A percentile compares a stretch with the other conserved stretches of the same genome.
Conservation (phyloP, 92 coral and sea anemone species). For the Virgularia gustaviana region DNA sequence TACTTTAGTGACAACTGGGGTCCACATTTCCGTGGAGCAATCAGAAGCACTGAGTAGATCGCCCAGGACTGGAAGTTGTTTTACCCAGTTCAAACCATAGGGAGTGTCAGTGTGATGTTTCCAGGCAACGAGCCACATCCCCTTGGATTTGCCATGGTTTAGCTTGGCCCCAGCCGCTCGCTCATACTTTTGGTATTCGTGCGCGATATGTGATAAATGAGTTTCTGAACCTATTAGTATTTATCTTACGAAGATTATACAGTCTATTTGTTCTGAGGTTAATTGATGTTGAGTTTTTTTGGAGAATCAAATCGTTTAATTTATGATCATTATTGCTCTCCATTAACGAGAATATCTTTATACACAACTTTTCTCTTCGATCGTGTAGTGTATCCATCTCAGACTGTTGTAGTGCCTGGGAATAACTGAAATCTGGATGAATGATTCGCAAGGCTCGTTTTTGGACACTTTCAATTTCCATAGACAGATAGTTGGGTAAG, state of each 20-base stretch:
- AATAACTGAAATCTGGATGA: conserved; percentile 13
- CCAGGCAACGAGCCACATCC: too few species aligned
- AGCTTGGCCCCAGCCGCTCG: too few species aligned
- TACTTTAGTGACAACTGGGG: too few species aligned
- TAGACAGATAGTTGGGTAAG: conserved; percentile 38
- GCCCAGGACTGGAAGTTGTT: too few species aligned
- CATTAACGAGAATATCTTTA: not conserved
- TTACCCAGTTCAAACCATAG: too few species aligned
- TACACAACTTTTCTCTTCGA: conserved; percentile 10
- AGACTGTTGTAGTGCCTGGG: not conserved
- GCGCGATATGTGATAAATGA: too few species aligned
- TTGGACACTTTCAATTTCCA: conserved; percentile 45
- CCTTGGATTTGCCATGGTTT: too few species aligned
- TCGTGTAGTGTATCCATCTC: not conserved
- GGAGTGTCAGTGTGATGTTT: too few species aligned
- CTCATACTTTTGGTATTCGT: too few species aligned
- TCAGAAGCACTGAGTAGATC: too few species aligned
- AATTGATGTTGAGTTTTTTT: not conserved
- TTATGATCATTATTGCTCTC: conserved; percentile 4
- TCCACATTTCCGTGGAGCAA: too few species aligned
- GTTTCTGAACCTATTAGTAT: not conserved
- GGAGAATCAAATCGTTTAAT: not conserved
- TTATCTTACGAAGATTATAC: not conserved
- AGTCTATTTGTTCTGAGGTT: not conserved
- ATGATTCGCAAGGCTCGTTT: conserved; percentile 49